Conservation (phyloP, 2,113 vertebrate genomes). For the Crotalus viridis region DNA sequence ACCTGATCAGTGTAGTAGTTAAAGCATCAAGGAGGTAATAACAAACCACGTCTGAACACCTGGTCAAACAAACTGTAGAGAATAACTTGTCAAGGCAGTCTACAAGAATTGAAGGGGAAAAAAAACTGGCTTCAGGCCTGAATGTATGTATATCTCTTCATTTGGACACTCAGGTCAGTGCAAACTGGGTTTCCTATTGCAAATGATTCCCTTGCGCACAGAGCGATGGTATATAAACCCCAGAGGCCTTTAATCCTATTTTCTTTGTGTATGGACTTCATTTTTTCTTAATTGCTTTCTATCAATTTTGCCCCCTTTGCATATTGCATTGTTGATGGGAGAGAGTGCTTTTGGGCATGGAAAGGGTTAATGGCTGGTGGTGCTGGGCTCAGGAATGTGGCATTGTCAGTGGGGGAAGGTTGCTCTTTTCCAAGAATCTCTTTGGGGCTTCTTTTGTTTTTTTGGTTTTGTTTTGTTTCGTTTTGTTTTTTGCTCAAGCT, state of each 20-base stretch:
- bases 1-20: neutral
- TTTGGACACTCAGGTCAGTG: neutral
- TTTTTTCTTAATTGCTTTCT: neutral
- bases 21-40: neutral
- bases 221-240: neutral
- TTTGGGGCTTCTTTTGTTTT: slow-evolving; percentile 12
- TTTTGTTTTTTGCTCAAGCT: slow-evolving; percentile 27
- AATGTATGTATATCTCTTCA: neutral
- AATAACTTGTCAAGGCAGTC: neutral
- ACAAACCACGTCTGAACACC: neutral
- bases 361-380: slow-evolving; percentile 11
- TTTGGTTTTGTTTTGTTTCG: neutral
- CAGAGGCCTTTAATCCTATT: neutral
- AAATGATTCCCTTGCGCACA: neutral
- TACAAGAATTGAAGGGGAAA: neutral
- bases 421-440: slow-evolving; percentile 12
- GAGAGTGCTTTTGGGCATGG: neutral
- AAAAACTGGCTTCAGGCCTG: neutral
- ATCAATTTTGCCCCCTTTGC: neutral
- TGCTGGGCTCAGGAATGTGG: slow-evolving; percentile 17
- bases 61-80: neutral
- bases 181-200: neutral
- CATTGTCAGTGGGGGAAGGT: slow-evolving; percentile 9
- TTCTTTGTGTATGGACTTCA: neutral
- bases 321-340: neutral